Evolutionary conservation across 2,797 vertebrate species (phyloP).

Genomic region (Trichosurus vulpecula): DNA sequence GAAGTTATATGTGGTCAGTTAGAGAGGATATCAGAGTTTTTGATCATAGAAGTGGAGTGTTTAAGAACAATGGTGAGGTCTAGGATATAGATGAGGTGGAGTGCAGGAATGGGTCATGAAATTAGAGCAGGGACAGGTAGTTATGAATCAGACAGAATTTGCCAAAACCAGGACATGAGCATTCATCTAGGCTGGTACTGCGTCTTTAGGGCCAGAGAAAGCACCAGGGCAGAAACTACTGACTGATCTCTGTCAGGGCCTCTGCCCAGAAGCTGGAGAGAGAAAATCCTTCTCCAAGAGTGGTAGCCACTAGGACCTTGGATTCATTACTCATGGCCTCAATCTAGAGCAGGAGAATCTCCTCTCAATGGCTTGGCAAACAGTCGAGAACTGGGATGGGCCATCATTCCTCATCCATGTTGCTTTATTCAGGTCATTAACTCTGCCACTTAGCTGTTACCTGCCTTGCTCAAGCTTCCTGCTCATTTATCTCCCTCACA

Average conservation of each 20-base stretch:
- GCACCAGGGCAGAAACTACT: background rate
- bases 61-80: background rate
- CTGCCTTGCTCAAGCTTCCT: background rate
- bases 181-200: background rate
- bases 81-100: background rate
- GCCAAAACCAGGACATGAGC: background rate
- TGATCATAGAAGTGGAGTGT: background rate
- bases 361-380: background rate
- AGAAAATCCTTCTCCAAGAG: background rate
- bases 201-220: background rate
- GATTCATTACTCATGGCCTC: background rate
- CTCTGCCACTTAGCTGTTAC: background rate
- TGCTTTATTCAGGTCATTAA: background rate
- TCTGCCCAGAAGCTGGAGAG: background rate
- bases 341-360: background rate
- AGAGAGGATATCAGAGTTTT: background rate
- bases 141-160: background rate
- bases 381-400: background rate
- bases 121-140: background rate
- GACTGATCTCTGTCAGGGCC: background rate
- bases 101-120: background rate
- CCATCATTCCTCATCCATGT: background rate
- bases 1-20: background rate
- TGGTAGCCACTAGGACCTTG: background rate
- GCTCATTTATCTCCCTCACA: background rate